Percentiles rank a stretch among this genome's conserved stretches.
phyloP scores from a whole-genome alignment of 2,888 invertebrate genomes.

The Nasonia oneida region DNA sequence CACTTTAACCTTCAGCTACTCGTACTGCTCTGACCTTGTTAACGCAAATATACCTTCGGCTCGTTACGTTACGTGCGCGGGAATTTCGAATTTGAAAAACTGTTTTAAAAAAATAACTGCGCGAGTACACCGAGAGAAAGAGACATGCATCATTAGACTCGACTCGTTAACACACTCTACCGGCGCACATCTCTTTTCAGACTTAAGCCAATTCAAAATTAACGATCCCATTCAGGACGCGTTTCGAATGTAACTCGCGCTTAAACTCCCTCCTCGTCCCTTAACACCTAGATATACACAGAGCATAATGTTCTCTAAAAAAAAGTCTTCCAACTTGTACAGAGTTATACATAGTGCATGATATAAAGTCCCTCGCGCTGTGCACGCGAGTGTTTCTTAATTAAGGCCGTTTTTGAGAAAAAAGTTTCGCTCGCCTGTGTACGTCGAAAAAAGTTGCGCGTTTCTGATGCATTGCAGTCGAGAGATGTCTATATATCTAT shows the following conservation, averaged over 20 bases:
- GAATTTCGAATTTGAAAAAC: not conserved
- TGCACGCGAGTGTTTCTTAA: constrained; percentile 1
- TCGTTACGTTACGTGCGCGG: not conserved
- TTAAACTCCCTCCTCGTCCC: not conserved
- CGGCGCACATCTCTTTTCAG: not conserved
- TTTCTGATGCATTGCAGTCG: constrained; percentile 24
- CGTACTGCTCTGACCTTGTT: not conserved
- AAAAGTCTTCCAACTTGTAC: not conserved
- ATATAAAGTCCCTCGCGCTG: not conserved
- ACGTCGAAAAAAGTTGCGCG: constrained; percentile 6
- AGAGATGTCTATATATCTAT: not conserved
- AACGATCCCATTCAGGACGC: constrained; percentile 1
- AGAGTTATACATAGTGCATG: not conserved
- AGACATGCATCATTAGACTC: constrained; percentile 24
- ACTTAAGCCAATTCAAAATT: constrained; percentile 12
- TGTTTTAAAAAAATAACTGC: not conserved
- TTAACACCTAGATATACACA: not conserved
- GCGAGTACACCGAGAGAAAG: not conserved
- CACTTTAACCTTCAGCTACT: not conserved
- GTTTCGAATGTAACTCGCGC: not conserved
- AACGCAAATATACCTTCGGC: too few relatives aligned
- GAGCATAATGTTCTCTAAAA: not conserved
- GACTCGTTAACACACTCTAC: constrained; percentile 18
- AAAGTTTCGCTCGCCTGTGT: not conserved
- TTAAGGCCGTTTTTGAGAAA: not conserved